Base-by-base conservation (phyloP, 2,888 invertebrate genomes). In the Pachliopta kotzebuea region DNA sequence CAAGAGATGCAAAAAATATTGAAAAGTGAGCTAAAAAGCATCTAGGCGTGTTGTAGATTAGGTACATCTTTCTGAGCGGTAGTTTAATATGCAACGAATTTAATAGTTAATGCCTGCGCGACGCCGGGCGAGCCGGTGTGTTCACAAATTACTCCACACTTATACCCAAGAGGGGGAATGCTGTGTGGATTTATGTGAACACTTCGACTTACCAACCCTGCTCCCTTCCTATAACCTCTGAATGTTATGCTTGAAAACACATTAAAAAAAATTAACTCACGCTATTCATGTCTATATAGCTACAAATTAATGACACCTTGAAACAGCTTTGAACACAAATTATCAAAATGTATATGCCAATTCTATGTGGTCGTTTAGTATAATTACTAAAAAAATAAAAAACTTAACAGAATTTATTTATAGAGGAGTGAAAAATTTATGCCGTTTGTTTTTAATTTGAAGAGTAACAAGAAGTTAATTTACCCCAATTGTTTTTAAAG, bases 31-130 rank as follows among this genome's bases (percentile, higher is more conserved):
- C 20, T 20, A 49, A 69, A 72, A 71, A 67, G 72, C 75, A 76
- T 78, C 74, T 77, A 81, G 78, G 80, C 81, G 77, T 75, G 68
- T 76, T 75, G 78, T 79, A 79, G 81, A 86, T 86, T 85, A 85
- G 83, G 62, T 60, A 63, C 56, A 68, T 81, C 75, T 75, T 80
- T 78, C 76, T 83, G 82, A 81, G 84, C 78, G 78, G 82, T 88
- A 87, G 85, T 89, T 86, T 89, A 89, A 88, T 88, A 90, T 90
- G 89, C 90, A 90, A 89, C 89, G 90, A 90, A 88, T 90, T 90
- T 90, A 90, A 90, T 90, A 90, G 88, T 90, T 90, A 89, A 90
- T 89, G 89, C 83, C 79, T 78, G 75, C 69, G 82, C 83, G 87
- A 86, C 86, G 84, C 80, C 78, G 79, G 78, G 82, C 76, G 76